A percentile compares a stretch with the other conserved stretches of the same genome.
These are phyloP conservation scores for Notechis scutatus DNA, from an alignment of 2,113 vertebrate species.

Conservation along the genomic window DNA sequence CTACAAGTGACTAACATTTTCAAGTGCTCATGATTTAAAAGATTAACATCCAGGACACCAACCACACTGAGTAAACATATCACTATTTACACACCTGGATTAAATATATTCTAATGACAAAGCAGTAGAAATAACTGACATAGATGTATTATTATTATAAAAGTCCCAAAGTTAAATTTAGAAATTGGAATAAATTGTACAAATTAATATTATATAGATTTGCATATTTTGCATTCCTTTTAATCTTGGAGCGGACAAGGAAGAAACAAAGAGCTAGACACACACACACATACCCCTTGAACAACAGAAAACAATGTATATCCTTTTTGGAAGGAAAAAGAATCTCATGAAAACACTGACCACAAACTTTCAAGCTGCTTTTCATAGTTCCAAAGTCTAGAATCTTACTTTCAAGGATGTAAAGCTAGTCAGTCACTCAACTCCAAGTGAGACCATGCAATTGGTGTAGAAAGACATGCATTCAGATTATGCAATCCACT, in stretches of 20 bases:
- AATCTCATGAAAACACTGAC: not conserved
- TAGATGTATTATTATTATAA: not conserved
- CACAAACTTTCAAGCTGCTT: not conserved
- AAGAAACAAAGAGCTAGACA: not conserved
- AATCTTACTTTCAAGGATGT: not conserved
- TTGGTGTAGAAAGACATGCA: not conserved
- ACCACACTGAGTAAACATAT: not conserved
- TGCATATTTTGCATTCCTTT: not conserved
- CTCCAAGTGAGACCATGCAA: not conserved
- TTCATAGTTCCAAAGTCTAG: not conserved
- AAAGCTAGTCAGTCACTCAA: not conserved
- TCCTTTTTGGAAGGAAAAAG: not conserved
- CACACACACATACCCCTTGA: not conserved
- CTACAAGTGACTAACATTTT: not conserved
- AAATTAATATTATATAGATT: not conserved
- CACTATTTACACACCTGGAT: not conserved
- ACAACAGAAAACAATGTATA: not conserved
- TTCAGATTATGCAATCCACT: not conserved
- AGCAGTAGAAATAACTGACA: not conserved
- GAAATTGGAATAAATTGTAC: not conserved
- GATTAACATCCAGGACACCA: not conserved
- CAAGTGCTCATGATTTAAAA: not conserved
- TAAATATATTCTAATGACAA: constrained; percentile 1
- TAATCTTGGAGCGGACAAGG: not conserved
- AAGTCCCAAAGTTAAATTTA: not conserved